Conservation (phyloP, 2,888 invertebrate genomes). For the Drosophila imparisetae region DNA sequence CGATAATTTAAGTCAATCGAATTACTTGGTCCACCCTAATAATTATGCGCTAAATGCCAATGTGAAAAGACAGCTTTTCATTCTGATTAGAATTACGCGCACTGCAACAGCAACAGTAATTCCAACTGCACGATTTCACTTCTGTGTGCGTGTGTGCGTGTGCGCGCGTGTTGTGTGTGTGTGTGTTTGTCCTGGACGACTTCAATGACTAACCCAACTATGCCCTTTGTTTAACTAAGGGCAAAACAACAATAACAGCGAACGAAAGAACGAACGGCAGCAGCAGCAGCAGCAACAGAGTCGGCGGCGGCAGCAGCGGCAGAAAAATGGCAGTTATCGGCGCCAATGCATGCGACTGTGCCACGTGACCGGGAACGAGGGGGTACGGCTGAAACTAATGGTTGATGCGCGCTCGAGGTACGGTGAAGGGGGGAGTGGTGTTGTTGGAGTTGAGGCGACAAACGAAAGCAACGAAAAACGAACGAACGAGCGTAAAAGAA, state of each 20-base stretch:
- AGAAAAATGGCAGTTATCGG: constrained; percentile 82
- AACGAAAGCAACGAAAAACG: constrained; percentile 47
- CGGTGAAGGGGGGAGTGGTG: not conserved
- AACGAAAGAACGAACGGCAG: constrained; percentile 20
- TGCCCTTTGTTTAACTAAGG: constrained; percentile 64
- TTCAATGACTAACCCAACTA: constrained; percentile 66
- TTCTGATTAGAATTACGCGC: constrained; percentile 52
- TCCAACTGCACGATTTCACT: constrained; percentile 26
- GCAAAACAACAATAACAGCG: constrained; percentile 31
- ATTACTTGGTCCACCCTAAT: constrained; percentile 31
- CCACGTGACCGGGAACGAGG: constrained; percentile 72
- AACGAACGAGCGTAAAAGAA: constrained; percentile 45
- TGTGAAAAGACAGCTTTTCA: constrained; percentile 23
- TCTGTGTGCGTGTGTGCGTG: constrained; percentile 5
- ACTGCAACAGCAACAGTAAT: constrained; percentile 18
- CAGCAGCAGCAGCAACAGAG: constrained; percentile 35
- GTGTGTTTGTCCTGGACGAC: constrained; percentile 41
- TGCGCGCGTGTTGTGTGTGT: constrained; percentile 18
- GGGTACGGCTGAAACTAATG: constrained; percentile 9
- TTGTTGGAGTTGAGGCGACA: constrained; percentile 26
- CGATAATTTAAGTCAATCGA: not conserved
- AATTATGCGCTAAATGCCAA: not conserved
- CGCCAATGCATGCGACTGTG: constrained; percentile 79
- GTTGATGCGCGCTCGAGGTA: not conserved
- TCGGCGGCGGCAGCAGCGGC: constrained; percentile 35